Evolutionary conservation across 2,797 vertebrate species (phyloP), one percentile per base, ranked within the genome.

Genomic region (Eulemur rubriventer): DNA sequence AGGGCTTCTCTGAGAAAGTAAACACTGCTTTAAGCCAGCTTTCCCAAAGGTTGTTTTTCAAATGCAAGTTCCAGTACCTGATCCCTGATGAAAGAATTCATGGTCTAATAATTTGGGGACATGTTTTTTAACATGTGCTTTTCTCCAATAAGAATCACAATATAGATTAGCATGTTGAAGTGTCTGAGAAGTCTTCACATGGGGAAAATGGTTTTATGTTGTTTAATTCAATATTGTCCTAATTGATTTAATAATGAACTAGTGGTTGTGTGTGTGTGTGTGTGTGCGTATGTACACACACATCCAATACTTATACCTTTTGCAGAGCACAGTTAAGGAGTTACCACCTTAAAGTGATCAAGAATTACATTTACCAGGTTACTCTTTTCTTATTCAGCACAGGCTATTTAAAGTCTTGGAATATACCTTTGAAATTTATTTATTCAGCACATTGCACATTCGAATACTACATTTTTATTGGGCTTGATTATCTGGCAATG

Each of bases 401-500:
- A 81, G 65, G 41, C 38, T 67, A n/a, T 83, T 91, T 82, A 35
- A 80, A 89, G 50, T 78, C 80, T 94, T 65, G 46, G 22, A 87
- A 79, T 38, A 33, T 48, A 55, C 67, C 38, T 96, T 82, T 81
- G 89, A 86, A 28, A 85, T 80, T 97, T 91, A 93, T 97, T 97
- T 83, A 95, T 96, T 94, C 86, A 89, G 46, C 87, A 86, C 59
- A 52, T n/a, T 61, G 67, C 28, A 82, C 59, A 89, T 87, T 96
- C 63, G 94, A 87, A 96, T 69, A 57, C 67, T 89, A 87, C 52
- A 63, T 97, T 97, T 95, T 94, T 95, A 94, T 84, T 89, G 80
- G 50, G 43, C 91, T 95, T 96, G 95, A 89, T 97, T 97, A 94
- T 89, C 79, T 94, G 79, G 92, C 96, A 95, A 95, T 96, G 91